These are phyloP conservation scores for Caenorhabditis imperialis DNA, from an alignment of 2,888 invertebrate species.

Conservation along the genomic window DNA sequence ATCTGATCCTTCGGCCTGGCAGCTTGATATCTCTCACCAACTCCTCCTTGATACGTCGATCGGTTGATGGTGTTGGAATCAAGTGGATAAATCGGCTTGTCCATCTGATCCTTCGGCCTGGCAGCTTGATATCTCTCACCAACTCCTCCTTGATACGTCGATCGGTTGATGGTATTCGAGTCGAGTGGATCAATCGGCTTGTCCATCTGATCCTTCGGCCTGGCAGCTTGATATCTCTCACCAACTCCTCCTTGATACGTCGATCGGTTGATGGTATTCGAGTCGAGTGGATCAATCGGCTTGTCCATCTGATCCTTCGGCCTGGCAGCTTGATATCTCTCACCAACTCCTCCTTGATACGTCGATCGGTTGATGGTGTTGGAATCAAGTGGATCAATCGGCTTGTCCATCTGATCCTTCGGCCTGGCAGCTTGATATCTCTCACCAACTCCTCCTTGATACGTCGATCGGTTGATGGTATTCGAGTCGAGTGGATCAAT, in stretches of 20 bases:
- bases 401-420: conserved; percentile 14
- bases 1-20: conserved; percentile 19
- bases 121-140: conserved; percentile 19
- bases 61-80: conserved; percentile 22
- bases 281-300: conserved; percentile 14
- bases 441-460: conserved; percentile 22
- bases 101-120: conserved; percentile 20
- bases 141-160: conserved; percentile 27
- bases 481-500: conserved; percentile 15
- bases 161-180: conserved; percentile 14
- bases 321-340: conserved; percentile 11
- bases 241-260: conserved; percentile 32
- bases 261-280: conserved; percentile 12
- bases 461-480: conserved; percentile 16
- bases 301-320: conserved; percentile 20
- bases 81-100: conserved; percentile 9
- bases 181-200: conserved; percentile 15
- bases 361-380: conserved; percentile 22
- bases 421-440: conserved; percentile 15
- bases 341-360: conserved; percentile 31
- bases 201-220: conserved; percentile 23
- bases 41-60: conserved; percentile 24
- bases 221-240: conserved; percentile 13
- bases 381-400: conserved; percentile 14
- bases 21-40: conserved; percentile 19